Evolutionary conservation across 64 coral and sea anemone species (phyloP).

Genomic region (Acropora tenuis): DNA sequence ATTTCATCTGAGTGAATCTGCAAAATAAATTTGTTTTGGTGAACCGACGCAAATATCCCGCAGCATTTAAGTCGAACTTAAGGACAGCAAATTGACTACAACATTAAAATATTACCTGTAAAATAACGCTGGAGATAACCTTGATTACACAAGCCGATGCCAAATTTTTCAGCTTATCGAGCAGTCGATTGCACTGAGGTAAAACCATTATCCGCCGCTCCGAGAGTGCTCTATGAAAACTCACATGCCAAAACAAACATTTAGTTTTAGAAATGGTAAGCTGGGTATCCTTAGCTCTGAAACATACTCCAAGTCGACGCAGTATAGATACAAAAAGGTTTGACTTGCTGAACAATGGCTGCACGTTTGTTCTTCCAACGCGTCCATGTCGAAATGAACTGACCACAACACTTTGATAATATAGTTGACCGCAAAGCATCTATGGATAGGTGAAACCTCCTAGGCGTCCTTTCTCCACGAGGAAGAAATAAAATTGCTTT

Average conservation of each 20-base stretch:
- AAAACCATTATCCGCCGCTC: constrained; percentile 51
- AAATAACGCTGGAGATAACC: constrained; percentile 54
- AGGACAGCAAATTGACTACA: not conserved
- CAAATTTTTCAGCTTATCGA: constrained; percentile 48
- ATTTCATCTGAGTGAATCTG: constrained; percentile 65
- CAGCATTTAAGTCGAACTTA: not conserved
- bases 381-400: constrained; percentile 29
- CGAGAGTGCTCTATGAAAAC: constrained; percentile 24
- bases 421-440: not conserved
- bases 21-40: not conserved
- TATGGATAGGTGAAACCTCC: not conserved
- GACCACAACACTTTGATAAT: not conserved
- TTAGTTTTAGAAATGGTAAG: constrained; percentile 51
- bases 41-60: constrained; percentile 8
- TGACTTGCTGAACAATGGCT: constrained; percentile 1
- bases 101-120: constrained; percentile 44
- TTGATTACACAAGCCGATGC: constrained; percentile 49
- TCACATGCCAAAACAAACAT: constrained; percentile 44
- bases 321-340: constrained; percentile 45
- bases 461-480: too few relatives aligned
- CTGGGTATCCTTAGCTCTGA: constrained; percentile 47
- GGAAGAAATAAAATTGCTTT: too few relatives aligned
- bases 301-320: constrained; percentile 28
- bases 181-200: constrained; percentile 15
- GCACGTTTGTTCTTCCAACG: constrained; percentile 40